These are phyloP conservation scores for Crossocerus cetratus DNA, from an alignment of 2,888 invertebrate species.

Conservation along the genomic window DNA sequence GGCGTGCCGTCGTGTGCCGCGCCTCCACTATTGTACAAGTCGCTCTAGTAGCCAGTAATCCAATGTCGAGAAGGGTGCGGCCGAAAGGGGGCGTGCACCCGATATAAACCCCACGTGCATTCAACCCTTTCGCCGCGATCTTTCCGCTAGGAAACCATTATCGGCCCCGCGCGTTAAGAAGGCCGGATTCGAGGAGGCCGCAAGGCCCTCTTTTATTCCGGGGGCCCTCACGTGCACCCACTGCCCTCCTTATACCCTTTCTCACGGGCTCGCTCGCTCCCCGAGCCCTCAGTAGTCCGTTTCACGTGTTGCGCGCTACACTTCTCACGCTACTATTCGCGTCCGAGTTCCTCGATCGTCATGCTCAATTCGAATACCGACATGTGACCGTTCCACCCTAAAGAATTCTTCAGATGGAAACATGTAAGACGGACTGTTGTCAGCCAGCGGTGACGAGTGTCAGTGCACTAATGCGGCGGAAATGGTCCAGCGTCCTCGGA, in stretches of 20 bases:
- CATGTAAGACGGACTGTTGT: too few species aligned
- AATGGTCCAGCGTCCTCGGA: too few species aligned
- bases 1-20: slow-evolving; percentile 11
- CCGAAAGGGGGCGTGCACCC: slow-evolving; percentile 63
- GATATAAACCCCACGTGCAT: slow-evolving; percentile 38
- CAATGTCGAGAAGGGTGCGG: slow-evolving; percentile 47
- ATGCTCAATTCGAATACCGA: neutral
- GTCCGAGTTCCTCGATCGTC: neutral
- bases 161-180: slow-evolving; percentile 46
- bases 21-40: neutral
- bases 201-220: slow-evolving; percentile 44
- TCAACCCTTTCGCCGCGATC: slow-evolving; percentile 57
- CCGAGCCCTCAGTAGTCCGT: slow-evolving; percentile 5
- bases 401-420: too few species aligned
- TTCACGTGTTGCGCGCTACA: neutral
- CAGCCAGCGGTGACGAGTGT: too few species aligned
- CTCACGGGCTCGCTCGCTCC: slow-evolving; percentile 28
- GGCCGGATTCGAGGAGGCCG: slow-evolving; percentile 44
- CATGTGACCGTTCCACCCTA: too few species aligned
- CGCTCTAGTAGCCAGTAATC: slow-evolving; percentile 34
- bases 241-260: neutral
- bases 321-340: neutral
- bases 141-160: slow-evolving; percentile 54
- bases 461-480: too few species aligned
- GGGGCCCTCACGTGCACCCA: slow-evolving; percentile 47